Percentiles rank a stretch among this genome's conserved stretches.
phyloP scores from a whole-genome alignment of 2,888 invertebrate species.

The Alentia gelatinosa region DNA sequence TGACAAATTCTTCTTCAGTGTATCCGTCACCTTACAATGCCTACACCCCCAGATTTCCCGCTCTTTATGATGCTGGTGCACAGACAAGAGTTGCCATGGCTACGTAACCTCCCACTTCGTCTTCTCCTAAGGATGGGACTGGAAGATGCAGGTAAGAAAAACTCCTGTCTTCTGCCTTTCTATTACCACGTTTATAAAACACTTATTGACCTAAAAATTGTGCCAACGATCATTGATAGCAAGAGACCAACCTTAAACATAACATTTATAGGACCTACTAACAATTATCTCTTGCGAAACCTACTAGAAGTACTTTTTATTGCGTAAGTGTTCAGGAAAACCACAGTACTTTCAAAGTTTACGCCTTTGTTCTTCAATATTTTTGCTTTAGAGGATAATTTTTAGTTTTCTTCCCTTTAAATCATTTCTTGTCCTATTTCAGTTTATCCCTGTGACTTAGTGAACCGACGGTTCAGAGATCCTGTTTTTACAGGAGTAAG shows the following conservation, averaged over 20 bases:
- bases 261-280: too few species aligned
- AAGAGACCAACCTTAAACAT: too few species aligned
- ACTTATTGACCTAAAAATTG: too few species aligned
- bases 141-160: not conserved
- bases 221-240: too few species aligned
- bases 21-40: not conserved
- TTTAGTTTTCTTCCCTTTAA: too few species aligned
- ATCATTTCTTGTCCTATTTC: not conserved
- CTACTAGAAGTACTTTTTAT: too few species aligned
- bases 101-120: not conserved
- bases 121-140: slow-evolving; percentile 4
- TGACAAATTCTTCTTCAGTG: not conserved
- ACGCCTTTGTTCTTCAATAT: too few species aligned
- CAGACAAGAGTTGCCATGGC: slow-evolving; percentile 6
- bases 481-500: not conserved
- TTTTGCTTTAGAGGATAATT: too few species aligned
- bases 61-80: slow-evolving; percentile 36
- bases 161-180: not conserved
- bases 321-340: too few species aligned
- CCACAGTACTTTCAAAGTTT: too few species aligned
- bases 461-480: not conserved
- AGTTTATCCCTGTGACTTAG: not conserved
- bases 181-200: too few species aligned
- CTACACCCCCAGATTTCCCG: not conserved
- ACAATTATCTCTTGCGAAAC: too few species aligned